Base-by-base conservation (phyloP, 2,113 vertebrate species). In the Stictonetta naevosa region DNA sequence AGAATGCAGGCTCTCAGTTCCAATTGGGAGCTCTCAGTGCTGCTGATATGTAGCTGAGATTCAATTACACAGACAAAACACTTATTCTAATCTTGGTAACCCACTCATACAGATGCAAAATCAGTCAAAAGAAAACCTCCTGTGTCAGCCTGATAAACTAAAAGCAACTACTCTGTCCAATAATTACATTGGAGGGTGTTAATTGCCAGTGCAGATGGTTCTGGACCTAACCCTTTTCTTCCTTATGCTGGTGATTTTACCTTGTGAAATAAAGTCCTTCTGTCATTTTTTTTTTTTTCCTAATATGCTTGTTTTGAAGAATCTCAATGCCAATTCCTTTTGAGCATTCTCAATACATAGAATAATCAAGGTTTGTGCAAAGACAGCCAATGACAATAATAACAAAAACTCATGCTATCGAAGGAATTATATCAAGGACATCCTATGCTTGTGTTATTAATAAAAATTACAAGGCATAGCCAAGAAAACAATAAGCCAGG, bases 51-150 rank as follows among this genome's bases (percentile, higher is more conserved):
- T 64, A 69, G 28, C 33, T 62, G 31, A 92, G 56, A 71, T 80
- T 88, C 4, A 44, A 92, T 82, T 88, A 77, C 68, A 90, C 46
- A 86, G 56, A 77, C 5, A 12, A 83, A 52, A 85, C 26, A 21
- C 60, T 73, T 92, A 58, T 14, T 83, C 75, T 94, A 66, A 92
- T 90, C 88, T 83, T 63, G 71, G 85, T 73, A 56, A 68, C 42
- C 22, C 86, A 67, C 73, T 68, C 77, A 48, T 64, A 16, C 42
- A 90, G 76, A 75, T n/a, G 26, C 34, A 86, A 88, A 93, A 88
- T 63, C 91, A 62, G 53, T 86, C 52, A 71, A 81, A 93, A 83
- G 64, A 64, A 92, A 91, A 34, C 2, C 52, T n/a, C 23, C 1
- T 2, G 33, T 81, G 38, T 58, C 52, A 95, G 40, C 4, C 68